These are phyloP conservation scores for Drosophila kohkoa DNA, from an alignment of 1,140 invertebrate species.

Conservation along the genomic window DNA sequence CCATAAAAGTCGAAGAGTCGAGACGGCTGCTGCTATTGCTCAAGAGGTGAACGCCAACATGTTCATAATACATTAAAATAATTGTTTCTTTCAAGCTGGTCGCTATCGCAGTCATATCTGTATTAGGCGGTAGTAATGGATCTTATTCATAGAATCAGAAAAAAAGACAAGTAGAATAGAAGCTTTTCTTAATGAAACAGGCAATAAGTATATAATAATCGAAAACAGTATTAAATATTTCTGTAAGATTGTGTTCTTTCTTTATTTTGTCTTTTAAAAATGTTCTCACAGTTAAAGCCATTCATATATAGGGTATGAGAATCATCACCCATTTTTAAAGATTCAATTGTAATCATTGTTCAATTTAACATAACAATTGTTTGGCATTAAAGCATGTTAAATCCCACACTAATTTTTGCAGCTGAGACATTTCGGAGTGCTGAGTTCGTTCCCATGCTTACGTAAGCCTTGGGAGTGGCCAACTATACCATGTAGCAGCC, in stretches of 20 bases:
- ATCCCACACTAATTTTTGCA: slow-evolving; percentile 8
- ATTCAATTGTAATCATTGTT: slow-evolving; percentile 2
- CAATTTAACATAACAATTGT: slow-evolving; percentile 30
- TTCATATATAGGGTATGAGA: neutral
- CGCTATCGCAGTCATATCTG: slow-evolving; percentile 34
- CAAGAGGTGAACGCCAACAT: slow-evolving; percentile 53
- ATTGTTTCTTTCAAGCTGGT: slow-evolving; percentile 51
- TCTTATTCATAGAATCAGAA: slow-evolving; percentile 20
- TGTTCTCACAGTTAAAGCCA: slow-evolving; percentile 1
- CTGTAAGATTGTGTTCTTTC: neutral
- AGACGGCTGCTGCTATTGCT: slow-evolving; percentile 44
- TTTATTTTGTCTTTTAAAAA: neutral
- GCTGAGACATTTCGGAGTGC: slow-evolving; percentile 7
- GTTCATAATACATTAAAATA: slow-evolving; percentile 35
- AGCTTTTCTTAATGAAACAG: slow-evolving; percentile 1
- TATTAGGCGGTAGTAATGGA: slow-evolving; percentile 27
- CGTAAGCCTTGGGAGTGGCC: slow-evolving; percentile 13
- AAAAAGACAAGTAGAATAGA: slow-evolving; percentile 25
- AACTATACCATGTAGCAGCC: slow-evolving; percentile 1
- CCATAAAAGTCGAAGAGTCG: slow-evolving; percentile 57
- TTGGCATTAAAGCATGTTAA: neutral
- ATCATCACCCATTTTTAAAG: no score
- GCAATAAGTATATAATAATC: slow-evolving; percentile 8
- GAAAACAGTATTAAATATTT: no score
- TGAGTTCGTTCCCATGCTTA: slow-evolving; percentile 13